Base-by-base conservation (phyloP, 1,140 invertebrate species). In the Globodera rostochiensis region DNA sequence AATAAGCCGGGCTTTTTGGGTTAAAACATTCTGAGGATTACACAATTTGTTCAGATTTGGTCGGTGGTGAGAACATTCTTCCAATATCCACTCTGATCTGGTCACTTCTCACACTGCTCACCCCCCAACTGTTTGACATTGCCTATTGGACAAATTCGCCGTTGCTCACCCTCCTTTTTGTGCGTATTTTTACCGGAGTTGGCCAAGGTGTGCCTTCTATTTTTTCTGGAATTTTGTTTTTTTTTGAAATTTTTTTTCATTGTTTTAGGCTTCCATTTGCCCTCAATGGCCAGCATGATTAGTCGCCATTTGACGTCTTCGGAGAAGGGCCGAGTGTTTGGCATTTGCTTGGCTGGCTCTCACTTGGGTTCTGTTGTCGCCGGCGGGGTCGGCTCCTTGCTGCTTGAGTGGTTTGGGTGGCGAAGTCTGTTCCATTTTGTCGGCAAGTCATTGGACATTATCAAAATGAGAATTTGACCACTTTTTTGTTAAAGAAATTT, bases 241-340 rank as follows among this genome's bases (percentile, higher is more conserved):
- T 78, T 45, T 66, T 36, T 5, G 19, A 11, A 86, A 25, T 47
- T 85, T 15, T 49, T 71, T 25, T 8, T n/a, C 19, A n/a, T 45
- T 47, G 5, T 45, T 6, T 6, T 86, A 91, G 91, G 91, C 79
- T 92, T 93, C 90, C 93, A 94, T 90, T 94, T 93, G 90, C 93
- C 94, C 64, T 93, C 93, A 85, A 92, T 94, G 91, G 93, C 93
- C 60, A 93, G 93, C 86, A 89, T 94, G 19, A 93, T 93, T 46
- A 93, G 93, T 85, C 92, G 93, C 89, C 92, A 92, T 88, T 90
- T 94, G 75, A 91, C 91, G 53, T 92, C 93, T 82, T 91, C 91
- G 64, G 93, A 94, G 86, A 92, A 93, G 84, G 93, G 93, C 47
- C 93, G 93, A 70, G 94, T 94, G 82, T 94, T 93, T 90, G 93